A percentile compares a stretch with the other conserved stretches of the same genome.
Conservation (phyloP, 2,113 vertebrate genomes). For the Toxostoma redivivum region DNA sequence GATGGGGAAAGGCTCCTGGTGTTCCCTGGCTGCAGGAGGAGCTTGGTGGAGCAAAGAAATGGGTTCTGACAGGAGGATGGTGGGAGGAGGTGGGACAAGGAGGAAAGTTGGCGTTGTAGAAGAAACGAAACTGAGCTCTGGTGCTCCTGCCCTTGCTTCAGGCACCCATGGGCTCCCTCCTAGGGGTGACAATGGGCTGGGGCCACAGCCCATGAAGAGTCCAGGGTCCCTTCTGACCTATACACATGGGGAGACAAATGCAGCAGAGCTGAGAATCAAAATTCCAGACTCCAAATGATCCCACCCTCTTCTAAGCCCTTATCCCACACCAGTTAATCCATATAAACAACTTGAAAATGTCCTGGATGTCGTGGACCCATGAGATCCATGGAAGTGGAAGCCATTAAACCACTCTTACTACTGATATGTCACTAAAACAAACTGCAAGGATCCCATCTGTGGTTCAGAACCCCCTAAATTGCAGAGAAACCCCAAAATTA, state of each 20-base stretch:
- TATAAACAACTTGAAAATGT: background rate
- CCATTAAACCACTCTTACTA: background rate
- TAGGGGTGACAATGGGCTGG: background rate
- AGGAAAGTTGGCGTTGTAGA: background rate
- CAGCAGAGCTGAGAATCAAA: background rate
- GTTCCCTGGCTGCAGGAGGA: background rate
- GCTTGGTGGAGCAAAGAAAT: accelerated
- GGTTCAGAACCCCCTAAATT: background rate
- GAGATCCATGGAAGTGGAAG: background rate
- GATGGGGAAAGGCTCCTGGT: background rate
- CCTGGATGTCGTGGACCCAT: too few relatives aligned
- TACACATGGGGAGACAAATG: background rate
- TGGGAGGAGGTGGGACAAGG: background rate
- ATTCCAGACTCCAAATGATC: background rate
- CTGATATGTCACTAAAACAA: background rate
- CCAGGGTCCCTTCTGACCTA: too few relatives aligned
- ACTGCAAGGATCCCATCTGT: background rate
- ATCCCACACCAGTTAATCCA: background rate
- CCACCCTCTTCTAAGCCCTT: background rate
- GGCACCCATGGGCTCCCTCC: accelerated
- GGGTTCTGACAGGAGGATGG: background rate
- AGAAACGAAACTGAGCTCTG: background rate
- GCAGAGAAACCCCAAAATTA: background rate
- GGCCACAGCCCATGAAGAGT: background rate
- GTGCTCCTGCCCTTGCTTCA: background rate